Base-by-base conservation (phyloP, 2,113 vertebrate species). In the Prunella fulvescens region DNA sequence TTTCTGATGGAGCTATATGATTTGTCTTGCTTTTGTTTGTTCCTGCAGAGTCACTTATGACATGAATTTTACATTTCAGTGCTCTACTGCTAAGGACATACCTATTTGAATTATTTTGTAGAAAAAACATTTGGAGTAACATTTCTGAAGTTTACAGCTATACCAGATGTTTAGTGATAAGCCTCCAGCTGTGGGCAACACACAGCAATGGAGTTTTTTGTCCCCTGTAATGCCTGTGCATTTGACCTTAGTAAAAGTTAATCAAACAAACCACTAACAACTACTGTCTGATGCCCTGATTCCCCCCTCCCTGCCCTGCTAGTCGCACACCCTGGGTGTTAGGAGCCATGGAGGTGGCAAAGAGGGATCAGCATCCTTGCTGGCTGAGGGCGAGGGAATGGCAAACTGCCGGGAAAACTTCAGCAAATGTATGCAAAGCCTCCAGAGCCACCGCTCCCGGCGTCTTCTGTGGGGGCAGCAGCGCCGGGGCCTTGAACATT, bases 21-120 rank as follows among this genome's bases (percentile, higher is more conserved):
- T 95, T 94, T 94, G 50, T 88, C 84, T 81, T 74, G 48, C 87
- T 95, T 87, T 56, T 88, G 88, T 96, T 96, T 94, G 71, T 69
- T 78, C 88, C 72, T 96, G 81, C 74, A 80, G 71, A 60, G 23
- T 96, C 86, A 88, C 62, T 92, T 79, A 25, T 2, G 4, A 45
- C 19, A 47, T 2, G 18, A 48, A 39, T 74, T 74, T 82, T 67
- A 66, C 40, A n/a, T 48, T 42, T 61, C 42, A 57, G 39, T 31
- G 64, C 29, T 78, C 71, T 66, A 65, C 40, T 60, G 22, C 47
- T 81, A 84, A 92, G 73, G 58, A 71, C 31, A 39, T 29, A 66
- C 1, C 29, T 86, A 48, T 35, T 50, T 47, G 18, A 81, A 66
- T 82, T 81, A 25, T 57, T 91, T 61, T 45, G 23, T 58, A 58